Percentiles rank a stretch among this genome's conserved stretches.
Conservation (phyloP, 1,140 invertebrate genomes). For the Oncopeltus fasciatus region DNA sequence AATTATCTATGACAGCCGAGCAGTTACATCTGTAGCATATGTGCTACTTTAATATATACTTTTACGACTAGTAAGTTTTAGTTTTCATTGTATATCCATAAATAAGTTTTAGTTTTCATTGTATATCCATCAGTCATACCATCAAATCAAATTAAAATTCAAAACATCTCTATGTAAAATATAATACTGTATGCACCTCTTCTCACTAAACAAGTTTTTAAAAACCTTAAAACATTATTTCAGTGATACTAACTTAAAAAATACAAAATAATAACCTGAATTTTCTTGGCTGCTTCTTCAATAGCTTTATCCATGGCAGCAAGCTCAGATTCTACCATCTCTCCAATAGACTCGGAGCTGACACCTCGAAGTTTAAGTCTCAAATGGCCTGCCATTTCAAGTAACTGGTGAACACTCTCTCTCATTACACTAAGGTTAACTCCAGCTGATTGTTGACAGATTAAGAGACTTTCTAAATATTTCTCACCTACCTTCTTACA, state of each 20-base stretch:
- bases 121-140: too few species aligned
- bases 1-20: too few species aligned
- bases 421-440: conserved; percentile 30
- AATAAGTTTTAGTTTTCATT: too few species aligned
- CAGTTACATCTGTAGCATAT: too few species aligned
- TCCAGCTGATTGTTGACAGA: neutral
- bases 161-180: too few species aligned
- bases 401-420: conserved; percentile 24
- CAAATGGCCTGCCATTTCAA: conserved; percentile 39
- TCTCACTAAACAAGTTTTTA: neutral
- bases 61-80: too few species aligned
- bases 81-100: too few species aligned
- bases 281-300: conserved; percentile 65
- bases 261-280: conserved; percentile 43
- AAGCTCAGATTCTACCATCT: conserved; percentile 77
- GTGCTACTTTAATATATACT: too few species aligned
- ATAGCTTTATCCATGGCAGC: conserved; percentile 75
- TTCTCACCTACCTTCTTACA: conserved; percentile 41
- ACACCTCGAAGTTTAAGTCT: conserved; percentile 33
- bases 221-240: neutral
- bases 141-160: too few species aligned
- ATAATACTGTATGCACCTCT: too few species aligned
- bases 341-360: conserved; percentile 38
- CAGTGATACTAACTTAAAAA: neutral
- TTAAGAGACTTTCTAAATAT: conserved; percentile 32